Conservation (phyloP, 1,140 invertebrate species). For the Drosophila nikananu region DNA sequence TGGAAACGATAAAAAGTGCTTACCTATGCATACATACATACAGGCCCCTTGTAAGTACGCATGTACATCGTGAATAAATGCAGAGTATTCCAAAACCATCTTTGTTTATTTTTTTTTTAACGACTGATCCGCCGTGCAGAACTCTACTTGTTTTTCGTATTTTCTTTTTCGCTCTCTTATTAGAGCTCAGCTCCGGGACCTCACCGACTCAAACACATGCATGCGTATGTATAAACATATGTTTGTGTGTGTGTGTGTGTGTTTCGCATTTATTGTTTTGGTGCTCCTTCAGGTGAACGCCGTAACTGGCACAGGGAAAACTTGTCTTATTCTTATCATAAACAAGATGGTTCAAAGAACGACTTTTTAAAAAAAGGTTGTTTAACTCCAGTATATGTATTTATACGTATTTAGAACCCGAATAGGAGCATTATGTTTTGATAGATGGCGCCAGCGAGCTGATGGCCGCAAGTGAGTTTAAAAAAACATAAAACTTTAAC, state of each 20-base stretch:
- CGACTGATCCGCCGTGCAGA: background rate
- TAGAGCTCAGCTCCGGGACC: slow-evolving; percentile 11
- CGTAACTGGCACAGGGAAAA: background rate
- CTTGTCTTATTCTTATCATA: background rate
- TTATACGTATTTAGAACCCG: background rate
- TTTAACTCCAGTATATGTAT: background rate
- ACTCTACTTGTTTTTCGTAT: background rate
- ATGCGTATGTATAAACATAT: slow-evolving; percentile 4
- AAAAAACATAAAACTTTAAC: background rate
- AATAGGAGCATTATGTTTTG: background rate
- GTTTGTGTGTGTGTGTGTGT: slow-evolving; percentile 4
- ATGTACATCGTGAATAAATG: slow-evolving; percentile 12
- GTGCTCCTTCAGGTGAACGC: slow-evolving; percentile 7
- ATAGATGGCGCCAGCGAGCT: slow-evolving; percentile 10
- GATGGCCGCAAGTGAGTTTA: background rate
- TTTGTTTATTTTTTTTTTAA: slow-evolving; percentile 14
- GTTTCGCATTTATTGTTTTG: slow-evolving; percentile 13
- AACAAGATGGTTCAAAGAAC: background rate
- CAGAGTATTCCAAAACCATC: background rate
- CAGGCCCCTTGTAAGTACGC: slow-evolving; percentile 7
- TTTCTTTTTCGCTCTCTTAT: slow-evolving; percentile 10
- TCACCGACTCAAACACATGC: slow-evolving; percentile 3
- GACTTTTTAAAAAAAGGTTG: background rate
- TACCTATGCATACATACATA: slow-evolving; percentile 9
- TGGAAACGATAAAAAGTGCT: slow-evolving; percentile 31